Base-by-base conservation (phyloP, 2,797 vertebrate species). In the Nyctibius grandis region DNA sequence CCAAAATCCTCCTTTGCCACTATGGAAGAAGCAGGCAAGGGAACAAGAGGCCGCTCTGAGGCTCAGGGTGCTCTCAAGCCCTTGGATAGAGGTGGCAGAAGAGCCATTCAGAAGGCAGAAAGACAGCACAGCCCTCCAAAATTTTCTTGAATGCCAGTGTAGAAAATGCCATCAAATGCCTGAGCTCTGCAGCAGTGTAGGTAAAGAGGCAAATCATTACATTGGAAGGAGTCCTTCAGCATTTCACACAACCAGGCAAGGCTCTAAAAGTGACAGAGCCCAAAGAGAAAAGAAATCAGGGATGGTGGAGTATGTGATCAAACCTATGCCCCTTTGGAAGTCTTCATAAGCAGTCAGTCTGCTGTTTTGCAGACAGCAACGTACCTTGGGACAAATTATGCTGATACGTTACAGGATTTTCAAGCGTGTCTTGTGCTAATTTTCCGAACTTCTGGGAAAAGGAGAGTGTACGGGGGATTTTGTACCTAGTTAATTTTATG, bases 401-500 rank as follows among this genome's bases (percentile, higher is more conserved):
- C 48, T 2, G 0, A 51, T 40, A 42, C 0, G 1, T 45, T 78
- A 23, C 6, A 53, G 44, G 40, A 70, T 82, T 92, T 92, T 77
- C 75, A 70, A 74, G 48, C 3, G 4, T 48, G 88, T 77, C 64
- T 83, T 53, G 36, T 59, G 42, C 67, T 88, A 36, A 47, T 88
- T 91, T 84, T 93, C 77, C 65, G 54, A n/a, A 79, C 50, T 81
- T 87, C 59, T 63, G 57, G 45, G 63, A 64, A 78, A 78, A 86
- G 50, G 7, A 80, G 33, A 69, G 9, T 0, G 0, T 47, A 50
- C 42, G 38, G 42, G 33, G 38, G 26, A 68, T 72, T 91, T 89
- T 80, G 38, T 68, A 85, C 75, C 38, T 53, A 61, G 38, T 89
- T 88, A 82, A 70, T 85, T 93, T 97, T 92, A 95, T 83, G 57